phyloP scores from a whole-genome alignment of 2,888 invertebrate genomes.

The Catonia carolina region DNA sequence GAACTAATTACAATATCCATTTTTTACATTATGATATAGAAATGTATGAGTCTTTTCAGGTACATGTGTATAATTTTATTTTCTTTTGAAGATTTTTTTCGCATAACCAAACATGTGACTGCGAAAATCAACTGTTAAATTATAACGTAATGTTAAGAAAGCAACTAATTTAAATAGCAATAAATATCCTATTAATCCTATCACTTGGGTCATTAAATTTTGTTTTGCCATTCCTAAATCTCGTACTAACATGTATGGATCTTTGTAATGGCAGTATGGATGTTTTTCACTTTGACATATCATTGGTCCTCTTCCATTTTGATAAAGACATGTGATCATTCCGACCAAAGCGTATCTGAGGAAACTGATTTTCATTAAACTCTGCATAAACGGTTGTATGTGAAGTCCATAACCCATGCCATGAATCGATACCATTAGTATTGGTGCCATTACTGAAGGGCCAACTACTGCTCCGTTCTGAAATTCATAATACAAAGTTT shows the following conservation, averaged over 20 bases:
- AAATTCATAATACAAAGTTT: constrained; percentile 39
- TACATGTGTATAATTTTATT: not conserved
- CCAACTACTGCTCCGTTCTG: constrained; percentile 57
- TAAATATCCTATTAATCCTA: constrained; percentile 52
- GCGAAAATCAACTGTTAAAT: not conserved
- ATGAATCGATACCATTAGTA: constrained; percentile 53
- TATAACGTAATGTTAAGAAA: constrained; percentile 51
- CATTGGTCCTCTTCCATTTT: constrained; percentile 51
- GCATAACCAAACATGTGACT: constrained; percentile 5
- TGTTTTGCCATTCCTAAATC: constrained; percentile 56
- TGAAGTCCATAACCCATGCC: constrained; percentile 55
- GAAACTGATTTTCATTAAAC: constrained; percentile 54
- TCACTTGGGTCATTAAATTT: constrained; percentile 50
- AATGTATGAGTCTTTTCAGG: too few relatives aligned
- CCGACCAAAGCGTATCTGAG: constrained; percentile 64
- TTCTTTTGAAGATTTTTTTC: constrained; percentile 6
- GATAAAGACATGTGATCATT: constrained; percentile 50
- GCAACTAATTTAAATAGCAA: constrained; percentile 49
- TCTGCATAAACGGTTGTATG: constrained; percentile 50
- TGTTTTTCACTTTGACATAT: constrained; percentile 52
- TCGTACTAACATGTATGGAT: constrained; percentile 54
- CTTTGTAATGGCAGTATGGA: constrained; percentile 50
- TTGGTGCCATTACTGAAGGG: constrained; percentile 50
- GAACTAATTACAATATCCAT: too few relatives aligned
- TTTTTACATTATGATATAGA: too few relatives aligned